These are phyloP conservation scores for Bombyx huttoni DNA, from an alignment of 2,888 invertebrate species.

Conservation along the genomic window DNA sequence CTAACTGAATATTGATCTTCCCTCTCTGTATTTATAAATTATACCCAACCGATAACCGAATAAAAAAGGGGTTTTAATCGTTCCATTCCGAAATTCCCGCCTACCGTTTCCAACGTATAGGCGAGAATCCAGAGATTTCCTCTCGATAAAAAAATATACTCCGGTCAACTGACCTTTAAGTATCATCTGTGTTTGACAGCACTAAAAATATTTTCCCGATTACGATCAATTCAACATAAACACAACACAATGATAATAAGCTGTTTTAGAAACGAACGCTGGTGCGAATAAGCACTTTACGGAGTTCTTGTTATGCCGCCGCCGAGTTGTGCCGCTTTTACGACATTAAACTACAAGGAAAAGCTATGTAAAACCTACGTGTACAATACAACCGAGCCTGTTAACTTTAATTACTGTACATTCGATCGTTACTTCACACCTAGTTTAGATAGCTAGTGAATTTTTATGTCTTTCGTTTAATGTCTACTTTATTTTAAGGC, in stretches of 20 bases:
- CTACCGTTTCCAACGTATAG: too few species aligned
- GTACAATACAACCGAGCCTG: not conserved
- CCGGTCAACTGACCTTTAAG: too few species aligned
- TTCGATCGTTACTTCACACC: not conserved
- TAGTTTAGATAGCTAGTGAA: not conserved
- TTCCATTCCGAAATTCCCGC: too few species aligned
- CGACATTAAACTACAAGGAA: constrained; percentile 15
- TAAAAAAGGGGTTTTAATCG: too few species aligned
- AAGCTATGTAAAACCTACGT: not conserved
- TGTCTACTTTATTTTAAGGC: not conserved
- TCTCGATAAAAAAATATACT: too few species aligned
- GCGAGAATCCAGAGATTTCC: too few species aligned
- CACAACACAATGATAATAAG: not conserved
- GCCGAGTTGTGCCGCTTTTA: constrained; percentile 29
- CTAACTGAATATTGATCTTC: too few species aligned
- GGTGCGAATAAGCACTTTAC: constrained; percentile 23
- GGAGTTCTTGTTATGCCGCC: constrained; percentile 30
- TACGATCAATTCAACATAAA: not conserved
- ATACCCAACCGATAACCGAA: too few species aligned
- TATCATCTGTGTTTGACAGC: too few species aligned
- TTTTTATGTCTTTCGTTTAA: not conserved
- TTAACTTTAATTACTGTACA: not conserved
- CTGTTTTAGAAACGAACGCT: not conserved
- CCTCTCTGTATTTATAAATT: too few species aligned
- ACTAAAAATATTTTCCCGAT: too few species aligned